phyloP scores from a whole-genome alignment of 2,888 invertebrate genomes.

The Aspidiotus rigidus region DNA sequence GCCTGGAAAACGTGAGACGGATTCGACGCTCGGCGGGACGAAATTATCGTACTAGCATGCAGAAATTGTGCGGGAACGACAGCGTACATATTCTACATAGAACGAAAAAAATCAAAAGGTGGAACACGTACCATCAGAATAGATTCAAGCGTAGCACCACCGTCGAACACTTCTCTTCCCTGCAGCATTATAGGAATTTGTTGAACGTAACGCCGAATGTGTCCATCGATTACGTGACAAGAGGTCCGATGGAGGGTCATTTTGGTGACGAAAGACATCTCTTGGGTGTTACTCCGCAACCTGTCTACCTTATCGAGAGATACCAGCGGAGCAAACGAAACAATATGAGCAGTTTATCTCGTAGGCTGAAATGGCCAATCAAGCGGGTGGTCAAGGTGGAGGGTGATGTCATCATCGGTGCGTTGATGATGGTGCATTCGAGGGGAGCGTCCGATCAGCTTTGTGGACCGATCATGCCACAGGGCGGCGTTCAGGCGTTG shows the following conservation, averaged over 20 bases:
- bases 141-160: slow-evolving; percentile 17
- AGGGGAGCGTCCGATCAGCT: slow-evolving; percentile 68
- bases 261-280: not conserved
- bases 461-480: slow-evolving; percentile 89
- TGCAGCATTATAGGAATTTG: not conserved
- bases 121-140: slow-evolving; percentile 3
- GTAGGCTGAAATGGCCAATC: slow-evolving; percentile 57
- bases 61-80: not conserved
- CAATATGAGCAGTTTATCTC: not conserved
- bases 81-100: not conserved
- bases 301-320: not conserved
- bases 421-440: slow-evolving; percentile 92
- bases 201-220: not conserved
- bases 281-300: not conserved
- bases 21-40: too few species aligned
- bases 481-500: slow-evolving; percentile 78
- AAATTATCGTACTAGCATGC: too few species aligned
- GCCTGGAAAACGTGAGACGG: too few species aligned
- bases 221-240: not conserved
- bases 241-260: not conserved
- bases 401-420: slow-evolving; percentile 80
- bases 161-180: not conserved
- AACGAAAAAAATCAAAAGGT: not conserved
- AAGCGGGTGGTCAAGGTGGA: slow-evolving; percentile 78
- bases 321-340: not conserved